phyloP scores from a whole-genome alignment of 2,113 vertebrate species.

The Clupea harengus region DNA sequence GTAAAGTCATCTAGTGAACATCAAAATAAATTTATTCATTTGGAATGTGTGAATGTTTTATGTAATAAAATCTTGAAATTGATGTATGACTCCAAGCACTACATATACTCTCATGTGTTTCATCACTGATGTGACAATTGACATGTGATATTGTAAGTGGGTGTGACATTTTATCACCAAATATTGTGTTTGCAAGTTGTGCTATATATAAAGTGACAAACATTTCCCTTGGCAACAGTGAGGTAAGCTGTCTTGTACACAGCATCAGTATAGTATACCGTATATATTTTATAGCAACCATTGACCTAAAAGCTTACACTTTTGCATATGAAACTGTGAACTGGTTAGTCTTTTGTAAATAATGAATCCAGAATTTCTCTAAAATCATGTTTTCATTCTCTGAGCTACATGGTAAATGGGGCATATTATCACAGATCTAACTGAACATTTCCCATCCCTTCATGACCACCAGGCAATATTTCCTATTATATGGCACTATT shows the following conservation, averaged over 20 bases:
- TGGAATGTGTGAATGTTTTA: constrained; percentile 69
- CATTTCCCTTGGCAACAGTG: constrained; percentile 33
- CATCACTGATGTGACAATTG: neutral
- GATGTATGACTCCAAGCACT: neutral
- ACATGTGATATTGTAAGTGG: neutral
- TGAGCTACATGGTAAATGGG: too few species aligned
- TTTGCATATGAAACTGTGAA: neutral
- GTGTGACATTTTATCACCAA: neutral
- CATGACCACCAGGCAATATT: neutral
- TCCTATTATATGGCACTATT: neutral
- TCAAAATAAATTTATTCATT: constrained; percentile 25
- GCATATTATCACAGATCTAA: neutral
- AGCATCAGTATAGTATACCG: neutral
- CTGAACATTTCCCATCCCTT: neutral
- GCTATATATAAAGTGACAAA: constrained; percentile 28
- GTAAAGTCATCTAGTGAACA: neutral
- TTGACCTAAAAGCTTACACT: constrained; percentile 28
- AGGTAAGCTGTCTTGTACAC: constrained; percentile 14
- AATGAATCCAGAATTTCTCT: neutral
- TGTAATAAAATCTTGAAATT: constrained; percentile 61
- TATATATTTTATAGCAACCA: constrained; percentile 19
- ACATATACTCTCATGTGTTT: neutral
- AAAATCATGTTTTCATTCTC: neutral
- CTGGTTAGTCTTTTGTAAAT: too few species aligned
- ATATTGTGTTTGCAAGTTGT: neutral